Evolutionary conservation across 2,113 vertebrate species (phyloP).

Genomic region (Lasiurus borealis): DNA sequence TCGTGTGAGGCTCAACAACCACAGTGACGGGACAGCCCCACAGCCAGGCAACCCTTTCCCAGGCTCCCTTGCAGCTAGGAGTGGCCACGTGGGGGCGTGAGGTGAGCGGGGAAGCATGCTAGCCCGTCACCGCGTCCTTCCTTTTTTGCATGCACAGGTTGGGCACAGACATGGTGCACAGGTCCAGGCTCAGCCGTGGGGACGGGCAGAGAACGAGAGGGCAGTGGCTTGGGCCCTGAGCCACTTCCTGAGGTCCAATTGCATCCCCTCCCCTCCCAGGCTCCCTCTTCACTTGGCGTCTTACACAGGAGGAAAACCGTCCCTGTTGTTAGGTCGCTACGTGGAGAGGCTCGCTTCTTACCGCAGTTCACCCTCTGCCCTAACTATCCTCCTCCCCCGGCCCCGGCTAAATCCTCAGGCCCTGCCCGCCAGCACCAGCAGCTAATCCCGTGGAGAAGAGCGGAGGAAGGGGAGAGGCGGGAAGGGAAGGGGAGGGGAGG

Average conservation of each 20-base stretch:
- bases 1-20: too few relatives aligned
- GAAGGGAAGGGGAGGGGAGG: neutral
- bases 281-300: neutral
- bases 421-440: conserved; percentile 31
- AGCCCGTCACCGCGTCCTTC: neutral
- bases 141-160: neutral
- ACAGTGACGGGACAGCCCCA: too few relatives aligned
- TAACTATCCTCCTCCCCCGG: neutral
- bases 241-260: neutral
- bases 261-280: neutral
- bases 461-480: neutral
- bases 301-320: neutral
- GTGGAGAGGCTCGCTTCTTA: too few relatives aligned
- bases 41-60: neutral
- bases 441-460: conserved; percentile 67
- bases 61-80: neutral
- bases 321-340: neutral
- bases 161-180: rapidly evolving
- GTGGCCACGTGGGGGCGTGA: neutral
- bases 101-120: rapidly evolving
- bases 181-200: rapidly evolving
- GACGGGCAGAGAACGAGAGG: neutral
- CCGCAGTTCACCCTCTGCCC: too few relatives aligned
- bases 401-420: neutral
- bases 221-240: neutral